Evolutionary conservation across 2,888 invertebrate species (phyloP), one percentile per base, ranked within the genome.

Genomic region (Archaeoteleia sp.): DNA sequence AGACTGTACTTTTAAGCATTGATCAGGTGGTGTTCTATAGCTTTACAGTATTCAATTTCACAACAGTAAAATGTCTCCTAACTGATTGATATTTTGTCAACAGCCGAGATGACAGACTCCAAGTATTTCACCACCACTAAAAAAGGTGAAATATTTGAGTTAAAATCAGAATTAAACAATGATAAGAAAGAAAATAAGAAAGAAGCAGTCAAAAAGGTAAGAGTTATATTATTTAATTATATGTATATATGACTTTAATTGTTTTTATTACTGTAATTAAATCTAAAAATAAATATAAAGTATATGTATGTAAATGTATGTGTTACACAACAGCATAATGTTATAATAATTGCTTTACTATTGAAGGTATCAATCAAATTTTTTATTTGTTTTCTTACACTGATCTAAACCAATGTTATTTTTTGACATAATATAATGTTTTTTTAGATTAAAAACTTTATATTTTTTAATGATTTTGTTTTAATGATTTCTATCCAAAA

Each of bases 121-220:
- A 99, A 99, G 87, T 99, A 99, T 87, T 99, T 99, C 86, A 98
- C 98, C 5, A 99, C 98, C 70, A 99, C 98, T 70, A 99, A 99
- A 87, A 99, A 99, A 87, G 98, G 99, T 77, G 99, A 99, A 88
- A 98, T 99, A 83, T 99, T 98, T 87, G 99, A 99, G 87, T 88
- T 99, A 53, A 99, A 99, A 86, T 97, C 97, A 3, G 99, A 99
- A 86, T 88, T 99, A 54, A 99, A 99, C 86, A 98, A 97, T 89
- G 99, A 99, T 85, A 99, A 98, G 86, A 99, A 99, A 81, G 98
- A 99, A 82, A 98, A 99, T 88, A 98, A 98, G 86, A 95, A 98
- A 84, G 99, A 99, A 87, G 99, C 99, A 43, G 98, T 99, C 0
- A 99, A 99, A 86, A 99, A 99, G 90, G 98, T 97, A 86, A 88